Base-by-base conservation (phyloP, 2,113 vertebrate genomes). In the Lasiurus borealis region DNA sequence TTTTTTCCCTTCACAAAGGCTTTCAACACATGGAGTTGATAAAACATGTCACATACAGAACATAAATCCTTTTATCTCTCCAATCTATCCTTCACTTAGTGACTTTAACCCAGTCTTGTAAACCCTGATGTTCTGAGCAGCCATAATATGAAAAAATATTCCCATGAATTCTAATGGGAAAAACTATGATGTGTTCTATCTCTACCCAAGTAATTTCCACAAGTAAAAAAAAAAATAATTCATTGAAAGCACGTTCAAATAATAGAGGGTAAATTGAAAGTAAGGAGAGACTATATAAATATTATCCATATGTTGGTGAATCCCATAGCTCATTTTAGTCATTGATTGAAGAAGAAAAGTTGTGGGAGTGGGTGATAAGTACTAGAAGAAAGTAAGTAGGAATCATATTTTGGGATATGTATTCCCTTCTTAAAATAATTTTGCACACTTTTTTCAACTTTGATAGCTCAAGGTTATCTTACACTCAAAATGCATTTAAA, bases 151-250 rank as follows among this genome's bases (percentile, higher is more conserved):
- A 93, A 88, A 93, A 83, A 81, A 86, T 66, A 81, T 84, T 69
- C 50, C 21, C 36, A 66, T 36, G 8, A 36, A 85, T 89, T 82
- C 80, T 91, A 88, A 62, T n/a, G n/a, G 44, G 10, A 69, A 85
- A 75, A 88, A 57, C 66, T 25, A 40, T 3, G 14, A 14, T 54
- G 8, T 59, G 44, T 83, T 86, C 36, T 44, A 40, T 31, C 25
- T 88, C 64, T 90, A 84, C 27, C 31, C 31, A 48, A 77, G 44
- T 11, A 48, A 92, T 76, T 85, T 94, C 50, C 44, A 91, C 76
- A 95, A 27, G 44, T 1, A 92, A 52, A 93, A 92, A 76, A n/a
- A n/a, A 96, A 96, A 90, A 68, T 44, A 68, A 10, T 82, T 44
- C 46, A 44, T 21, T 62, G 34, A 84, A 85, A 68, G 5, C 83